phyloP scores from a whole-genome alignment of 2,888 invertebrate genomes.

The Oxytorus armatus region DNA sequence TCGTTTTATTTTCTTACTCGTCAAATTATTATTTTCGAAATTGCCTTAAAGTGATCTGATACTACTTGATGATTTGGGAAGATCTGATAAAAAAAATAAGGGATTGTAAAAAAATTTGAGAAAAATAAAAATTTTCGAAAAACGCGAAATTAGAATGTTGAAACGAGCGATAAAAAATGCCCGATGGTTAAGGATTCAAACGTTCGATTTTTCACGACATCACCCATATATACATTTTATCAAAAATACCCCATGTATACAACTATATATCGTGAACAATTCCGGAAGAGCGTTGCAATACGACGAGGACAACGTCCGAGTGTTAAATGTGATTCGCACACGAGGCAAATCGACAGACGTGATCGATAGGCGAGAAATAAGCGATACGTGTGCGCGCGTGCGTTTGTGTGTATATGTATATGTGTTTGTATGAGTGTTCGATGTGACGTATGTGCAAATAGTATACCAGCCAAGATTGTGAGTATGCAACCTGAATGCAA shows the following conservation, averaged over 20 bases:
- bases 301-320: conserved; percentile 49
- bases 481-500: conserved; percentile 43
- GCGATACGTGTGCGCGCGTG: background rate
- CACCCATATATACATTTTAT: background rate
- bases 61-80: no score
- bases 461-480: conserved; percentile 15
- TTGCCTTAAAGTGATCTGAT: no score
- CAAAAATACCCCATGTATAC: background rate
- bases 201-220: conserved; percentile 2
- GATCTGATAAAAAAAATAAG: no score
- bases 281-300: conserved; percentile 7
- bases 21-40: no score
- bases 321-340: conserved; percentile 59
- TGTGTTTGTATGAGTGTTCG: conserved; percentile 16
- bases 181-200: no score
- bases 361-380: conserved; percentile 53
- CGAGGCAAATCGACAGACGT: conserved; percentile 65
- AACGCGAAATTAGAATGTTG: no score
- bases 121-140: no score
- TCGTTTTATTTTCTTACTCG: no score
- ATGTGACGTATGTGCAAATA: conserved; percentile 39
- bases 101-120: no score
- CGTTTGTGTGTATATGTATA: background rate
- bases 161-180: no score
- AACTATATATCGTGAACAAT: conserved; percentile 31